Percentiles rank a stretch among this genome's conserved stretches.
Evolutionary conservation across 1,140 invertebrate genomes (phyloP).

Genomic region (Nomia melanderi): DNA sequence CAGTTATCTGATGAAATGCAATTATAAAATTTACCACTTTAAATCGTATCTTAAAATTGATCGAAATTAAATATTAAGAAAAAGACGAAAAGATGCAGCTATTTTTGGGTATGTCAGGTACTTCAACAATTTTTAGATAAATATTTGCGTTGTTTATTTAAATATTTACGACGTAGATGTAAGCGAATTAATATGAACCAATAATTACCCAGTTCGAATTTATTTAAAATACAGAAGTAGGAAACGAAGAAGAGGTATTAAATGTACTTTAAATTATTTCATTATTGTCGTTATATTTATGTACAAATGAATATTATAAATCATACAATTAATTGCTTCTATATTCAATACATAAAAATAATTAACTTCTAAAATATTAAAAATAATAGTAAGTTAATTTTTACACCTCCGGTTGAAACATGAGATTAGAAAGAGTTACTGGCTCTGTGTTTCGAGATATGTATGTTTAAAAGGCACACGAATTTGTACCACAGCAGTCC

Average conservation of each 20-base stretch:
- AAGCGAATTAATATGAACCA: no score
- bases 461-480: neutral
- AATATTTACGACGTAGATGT: no score
- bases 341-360: constrained; percentile 75
- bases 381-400: constrained; percentile 62
- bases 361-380: constrained; percentile 72
- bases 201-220: no score
- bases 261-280: constrained; percentile 16
- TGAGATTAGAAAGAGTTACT: neutral
- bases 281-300: constrained; percentile 57
- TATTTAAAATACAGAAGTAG: no score
- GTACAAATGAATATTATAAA: constrained; percentile 75
- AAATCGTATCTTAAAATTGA: no score
- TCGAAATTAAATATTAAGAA: no score
- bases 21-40: no score
- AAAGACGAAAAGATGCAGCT: no score
- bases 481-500: neutral
- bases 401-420: constrained; percentile 23
- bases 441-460: neutral
- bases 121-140: no score
- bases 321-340: constrained; percentile 62
- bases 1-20: no score
- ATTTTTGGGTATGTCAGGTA: no score
- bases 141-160: no score
- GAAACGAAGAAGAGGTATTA: neutral